Base-by-base conservation (phyloP, 2,113 vertebrate species). In the Paralichthys olivaceus region DNA sequence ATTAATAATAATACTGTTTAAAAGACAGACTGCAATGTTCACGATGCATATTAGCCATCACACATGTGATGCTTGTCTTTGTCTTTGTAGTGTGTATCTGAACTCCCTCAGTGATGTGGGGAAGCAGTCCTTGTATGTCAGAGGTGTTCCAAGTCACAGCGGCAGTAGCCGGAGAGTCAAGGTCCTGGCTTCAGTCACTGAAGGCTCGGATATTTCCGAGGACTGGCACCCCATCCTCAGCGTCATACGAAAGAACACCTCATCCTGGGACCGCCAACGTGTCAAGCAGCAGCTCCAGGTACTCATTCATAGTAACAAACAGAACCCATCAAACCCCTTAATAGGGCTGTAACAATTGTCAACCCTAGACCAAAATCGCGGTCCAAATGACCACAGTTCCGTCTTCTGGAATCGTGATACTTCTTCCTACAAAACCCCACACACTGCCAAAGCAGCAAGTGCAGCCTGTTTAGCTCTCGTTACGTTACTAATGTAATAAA, bases 21-120 rank as follows among this genome's bases (percentile, higher is more conserved):
- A 34, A 34, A 9, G 32, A 9, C 32, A 34, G 32, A 8, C 32
- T 34, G 9, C 32, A 34, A 34, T 8, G 32, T 34, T 34, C 32
- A 34, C 8, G 32, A 2, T 34, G 32, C 8, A 34, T 34, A 34
- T 26, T 29, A 49, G 20, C 28, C 63, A 0, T 40, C 19, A 4
- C 55, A 32, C 19, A 66, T 43, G 59, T 40, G 59, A 56, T 55
- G 1, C 47, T 45, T 55, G 28, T 47, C 11, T 55, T 14, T 75
- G 55, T 26, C 0, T 70, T n/a, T 37, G 0, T 40, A 99, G 98
- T 53, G 91, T 99, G 89, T 99, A 99, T 72, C 94, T 99, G 90
- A 99, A 99, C 0, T 94, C 97, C 58, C 93, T 99, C 83, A 98
- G 95, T 0, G 94, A 96, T n/a, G 93, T 92, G 0, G 97, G 96